Evolutionary conservation across 2,888 invertebrate species (phyloP), one percentile per base, ranked within the genome.

Genomic region (Melinopterus prodromus): DNA sequence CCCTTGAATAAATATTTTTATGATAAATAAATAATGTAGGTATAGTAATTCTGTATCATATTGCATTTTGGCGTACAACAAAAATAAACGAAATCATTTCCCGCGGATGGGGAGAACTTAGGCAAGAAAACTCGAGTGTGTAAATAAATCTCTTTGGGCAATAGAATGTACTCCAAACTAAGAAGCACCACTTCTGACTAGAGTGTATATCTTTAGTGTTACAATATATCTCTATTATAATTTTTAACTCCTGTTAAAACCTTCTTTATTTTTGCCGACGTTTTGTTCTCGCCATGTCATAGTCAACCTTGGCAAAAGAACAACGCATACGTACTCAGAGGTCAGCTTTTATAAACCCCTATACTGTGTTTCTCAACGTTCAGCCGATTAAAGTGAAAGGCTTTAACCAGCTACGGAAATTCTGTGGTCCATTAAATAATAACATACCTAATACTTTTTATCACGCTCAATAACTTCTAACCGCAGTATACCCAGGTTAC

Each of bases 351-450:
- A 53, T 9, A 53, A 53, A 53, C 53, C 53, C 53, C 12, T 53
- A 53, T 53, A 9, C 9, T 9, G 5, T 53, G 53, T 53, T 53
- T 53, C 53, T 53, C 9, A 53, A 53, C 53, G 53, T 53, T 53
- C 53, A 9, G 12, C 7, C 53, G 12, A 53, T 53, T 53, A 53
- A 53, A 53, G 53, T 53, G 53, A 53, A 53, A 53, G 53, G 53
- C 53, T 53, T 53, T 53, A 53, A 53, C 53, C 53, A 53, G 53
- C 9, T 53, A 53, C 53, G 53, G 53, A 53, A 53, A 53, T 53
- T 53, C 53, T 53, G 53, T 53, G 53, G 53, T 53, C 53, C 53
- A 53, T 53, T 53, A 53, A 53, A 53, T 53, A 53, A 53, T 53
- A 53, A 53, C 53, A 12, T 53, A 53, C 53, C 53, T 9, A 7